Percentiles rank a stretch among this genome's conserved stretches.
These are phyloP conservation scores for Epirrhoe alternata DNA, from an alignment of 2,888 invertebrate species.

Conservation along the genomic window DNA sequence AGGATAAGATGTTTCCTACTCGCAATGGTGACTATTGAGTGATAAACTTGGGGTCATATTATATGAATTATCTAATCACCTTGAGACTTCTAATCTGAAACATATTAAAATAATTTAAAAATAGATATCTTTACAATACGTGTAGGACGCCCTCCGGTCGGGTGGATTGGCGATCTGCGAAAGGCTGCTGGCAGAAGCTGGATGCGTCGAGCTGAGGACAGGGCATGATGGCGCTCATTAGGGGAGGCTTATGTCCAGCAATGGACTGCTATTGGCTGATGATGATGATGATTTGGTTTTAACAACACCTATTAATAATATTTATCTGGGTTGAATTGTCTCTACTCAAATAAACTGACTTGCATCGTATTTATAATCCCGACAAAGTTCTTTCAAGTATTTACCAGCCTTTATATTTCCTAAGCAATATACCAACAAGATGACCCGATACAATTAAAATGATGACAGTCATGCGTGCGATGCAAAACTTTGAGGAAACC, in stretches of 20 bases:
- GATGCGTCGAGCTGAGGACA: no score
- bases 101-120: neutral
- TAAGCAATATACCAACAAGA: constrained; percentile 1
- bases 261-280: no score
- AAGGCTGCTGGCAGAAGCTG: no score
- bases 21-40: neutral
- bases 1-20: neutral
- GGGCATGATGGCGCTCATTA: no score
- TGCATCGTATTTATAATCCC: neutral
- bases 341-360: no score
- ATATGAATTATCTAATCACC: neutral
- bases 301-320: no score
- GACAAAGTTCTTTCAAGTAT: neutral
- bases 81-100: neutral
- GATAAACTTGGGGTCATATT: neutral
- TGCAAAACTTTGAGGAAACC: constrained; percentile 59
- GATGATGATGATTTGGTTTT: no score
- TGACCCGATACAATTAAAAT: constrained; percentile 68
- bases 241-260: no score
- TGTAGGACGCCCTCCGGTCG: no score
- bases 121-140: neutral
- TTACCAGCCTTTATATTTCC: neutral
- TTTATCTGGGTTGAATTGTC: no score
- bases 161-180: no score
- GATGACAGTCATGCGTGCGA: constrained; percentile 65